Base-by-base conservation (phyloP, 2,113 vertebrate species). In the Laterallus jamaicensis region DNA sequence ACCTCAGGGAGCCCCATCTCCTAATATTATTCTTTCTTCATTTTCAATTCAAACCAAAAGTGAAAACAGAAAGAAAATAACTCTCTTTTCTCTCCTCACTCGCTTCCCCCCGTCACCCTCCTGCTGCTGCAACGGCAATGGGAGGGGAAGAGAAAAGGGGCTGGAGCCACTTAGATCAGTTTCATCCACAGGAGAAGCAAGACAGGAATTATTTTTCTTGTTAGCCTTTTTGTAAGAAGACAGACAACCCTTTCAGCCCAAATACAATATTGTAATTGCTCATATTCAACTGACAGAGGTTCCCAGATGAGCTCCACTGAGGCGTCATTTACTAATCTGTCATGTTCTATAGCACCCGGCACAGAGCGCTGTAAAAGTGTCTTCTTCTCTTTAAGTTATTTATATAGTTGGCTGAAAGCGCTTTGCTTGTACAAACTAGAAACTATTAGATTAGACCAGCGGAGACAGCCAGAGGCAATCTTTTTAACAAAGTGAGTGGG, bases 361-460 rank as follows among this genome's bases (percentile, higher is more conserved):
- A 74, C 94, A 92, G 97, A 95, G 94, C 93, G 86, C 97, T 90
- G 93, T 96, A 91, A 95, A 96, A 97, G 98, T 98, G 98, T 98
- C 97, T 94, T 97, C 96, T 97, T 94, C 96, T 97, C 97, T 97
- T 97, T 98, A 98, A 98, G 97, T 98, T 98, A 98, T 98, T 98
- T 98, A 98, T 98, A 98, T 98, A 98, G 97, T 97, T 97, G 97
- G 97, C 97, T 98, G 97, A 98, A 98, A 98, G 98, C 92, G 95
- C 97, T 98, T 97, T 98, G 97, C 98, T 98, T 98, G 98, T 98
- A 98, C 98, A 98, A 98, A 98, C 98, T 98, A 98, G 97, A 98
- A 98, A 98, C 98, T 98, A 98, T 98, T 98, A 98, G 98, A 98
- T 98, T 98, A 98, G 98, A 96, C 98, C 97, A 97, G 97, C 83